These are phyloP conservation scores for Pelvicachromis taeniatus DNA, from an alignment of 2,113 vertebrate genomes.

Conservation along the genomic window DNA sequence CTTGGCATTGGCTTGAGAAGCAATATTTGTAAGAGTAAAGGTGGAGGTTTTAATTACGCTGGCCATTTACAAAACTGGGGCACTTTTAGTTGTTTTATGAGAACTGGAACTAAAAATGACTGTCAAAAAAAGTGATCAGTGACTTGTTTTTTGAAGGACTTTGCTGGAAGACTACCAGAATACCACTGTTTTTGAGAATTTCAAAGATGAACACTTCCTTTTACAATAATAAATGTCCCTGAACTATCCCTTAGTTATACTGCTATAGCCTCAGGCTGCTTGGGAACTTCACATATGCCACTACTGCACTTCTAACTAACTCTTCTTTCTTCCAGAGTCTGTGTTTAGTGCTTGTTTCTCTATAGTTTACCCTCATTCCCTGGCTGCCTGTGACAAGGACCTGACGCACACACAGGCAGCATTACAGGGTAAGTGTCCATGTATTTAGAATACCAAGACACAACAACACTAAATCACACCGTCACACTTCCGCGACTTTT, in stretches of 20 bases:
- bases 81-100: not conserved
- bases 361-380: not conserved
- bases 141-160: not conserved
- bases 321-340: not conserved
- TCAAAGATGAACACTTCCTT: not conserved
- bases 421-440: not conserved
- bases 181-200: not conserved
- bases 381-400: not conserved
- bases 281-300: not conserved
- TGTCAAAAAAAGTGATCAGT: not conserved
- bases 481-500: not conserved
- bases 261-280: accelerated
- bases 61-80: not conserved
- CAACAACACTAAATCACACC: not conserved
- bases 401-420: not conserved
- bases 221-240: not conserved
- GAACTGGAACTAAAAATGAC: not conserved
- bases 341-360: not conserved
- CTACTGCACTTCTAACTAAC: not conserved
- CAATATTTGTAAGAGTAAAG: not conserved
- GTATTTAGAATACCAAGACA: not conserved
- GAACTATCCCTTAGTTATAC: not conserved
- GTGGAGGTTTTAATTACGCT: not conserved
- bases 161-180: not conserved
- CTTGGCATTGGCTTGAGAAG: not conserved